Base-by-base conservation (phyloP, 1,140 invertebrate genomes). In the Cyclargus thomasi region DNA sequence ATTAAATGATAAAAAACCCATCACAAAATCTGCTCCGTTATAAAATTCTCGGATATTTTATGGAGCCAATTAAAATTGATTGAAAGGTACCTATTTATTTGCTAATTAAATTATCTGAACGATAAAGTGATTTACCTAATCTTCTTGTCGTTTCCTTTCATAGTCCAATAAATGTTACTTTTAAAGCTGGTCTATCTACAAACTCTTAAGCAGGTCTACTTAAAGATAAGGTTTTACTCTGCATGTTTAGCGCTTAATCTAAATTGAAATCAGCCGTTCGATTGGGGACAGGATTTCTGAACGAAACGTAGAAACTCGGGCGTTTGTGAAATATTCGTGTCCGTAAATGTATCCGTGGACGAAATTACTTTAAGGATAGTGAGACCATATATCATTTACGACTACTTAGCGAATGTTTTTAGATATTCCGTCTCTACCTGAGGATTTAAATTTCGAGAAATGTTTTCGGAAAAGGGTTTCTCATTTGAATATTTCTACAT, bases 261-360 rank as follows among this genome's bases (percentile, higher is more conserved):
- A 83, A 90, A 90, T 90, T 90, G 87, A 88, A 88, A 90, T 90
- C 87, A 77, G 82, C 81, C 85, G 76, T 88, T 85, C 83, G 82
- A 89, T 88, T 82, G 82, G 85, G 79, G 84, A 88, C 87, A 86
- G 77, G 66, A 72, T 63, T 47, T 59, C 67, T 67, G 70, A 65
- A 59, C 64, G 64, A 59, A 66, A 66, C 17, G 64, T 66, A 66
- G 55, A 59, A 59, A 66, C 64, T 66, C 64, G 64, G 64, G 22
- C 64, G 55, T 35, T 66, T 29, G 18, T 53, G 63, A 57, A 18
- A 66, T 57, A 57, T 57, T 11, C 53, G 29, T 66, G 35, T 66
- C 64, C 53, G 20, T 21, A 59, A 6, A n/a, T 7, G 17, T 17
- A 17, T 16, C n/a, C 53, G 16, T 55, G n/a, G 17, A 18, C 18